Conservation (phyloP, 2,888 invertebrate species). For the Epinotia nisella region DNA sequence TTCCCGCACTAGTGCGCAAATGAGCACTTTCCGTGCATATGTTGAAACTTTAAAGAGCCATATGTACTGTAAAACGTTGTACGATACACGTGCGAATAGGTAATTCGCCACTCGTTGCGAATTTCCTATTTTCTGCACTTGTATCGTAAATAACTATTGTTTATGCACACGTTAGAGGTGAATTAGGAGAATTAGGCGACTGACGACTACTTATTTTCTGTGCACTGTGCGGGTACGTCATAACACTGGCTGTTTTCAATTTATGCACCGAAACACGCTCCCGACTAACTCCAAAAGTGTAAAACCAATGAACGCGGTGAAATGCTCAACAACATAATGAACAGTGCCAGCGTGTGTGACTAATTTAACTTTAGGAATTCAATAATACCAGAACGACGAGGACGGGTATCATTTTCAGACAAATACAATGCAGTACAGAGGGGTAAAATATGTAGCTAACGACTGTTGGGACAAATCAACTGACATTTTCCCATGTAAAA, state of each 20-base stretch:
- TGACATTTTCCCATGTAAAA: too few species aligned
- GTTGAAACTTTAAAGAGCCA: too few species aligned
- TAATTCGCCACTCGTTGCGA: too few species aligned
- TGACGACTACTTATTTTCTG: slow-evolving; percentile 8
- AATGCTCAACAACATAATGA: slow-evolving; percentile 19
- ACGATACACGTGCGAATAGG: too few species aligned
- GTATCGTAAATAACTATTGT: too few species aligned
- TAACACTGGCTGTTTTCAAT: slow-evolving; percentile 66
- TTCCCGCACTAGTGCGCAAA: too few species aligned
- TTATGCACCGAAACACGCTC: slow-evolving; percentile 54
- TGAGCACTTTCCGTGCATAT: too few species aligned
- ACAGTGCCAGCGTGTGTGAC: slow-evolving; percentile 20
- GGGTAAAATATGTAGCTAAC: too few species aligned
- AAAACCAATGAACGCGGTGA: slow-evolving; percentile 56
- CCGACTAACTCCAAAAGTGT: slow-evolving; percentile 58
- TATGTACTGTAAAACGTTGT: too few species aligned
- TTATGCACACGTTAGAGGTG: too few species aligned
- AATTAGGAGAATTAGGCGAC: not conserved
- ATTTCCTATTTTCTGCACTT: too few species aligned
- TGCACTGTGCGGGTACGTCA: slow-evolving; percentile 48
- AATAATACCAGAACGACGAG: slow-evolving; percentile 3
- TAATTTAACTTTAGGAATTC: slow-evolving; percentile 21
- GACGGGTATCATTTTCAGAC: not conserved
- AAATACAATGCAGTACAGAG: not conserved
- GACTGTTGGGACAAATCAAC: too few species aligned